phyloP scores from a whole-genome alignment of 2,888 invertebrate species.

The Nomada flava region DNA sequence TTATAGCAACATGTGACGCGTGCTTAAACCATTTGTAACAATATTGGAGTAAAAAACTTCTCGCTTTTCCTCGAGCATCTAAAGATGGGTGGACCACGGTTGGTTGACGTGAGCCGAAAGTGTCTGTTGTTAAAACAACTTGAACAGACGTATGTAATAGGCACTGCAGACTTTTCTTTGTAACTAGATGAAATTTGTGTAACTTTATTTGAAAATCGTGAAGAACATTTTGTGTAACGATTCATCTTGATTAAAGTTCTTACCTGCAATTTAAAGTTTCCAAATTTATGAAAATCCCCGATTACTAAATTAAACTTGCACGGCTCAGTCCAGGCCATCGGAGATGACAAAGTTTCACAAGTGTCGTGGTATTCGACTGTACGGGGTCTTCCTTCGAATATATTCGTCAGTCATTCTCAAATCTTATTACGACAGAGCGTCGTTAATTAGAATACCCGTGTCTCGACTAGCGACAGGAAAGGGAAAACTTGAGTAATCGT shows the following conservation, averaged over 20 bases:
- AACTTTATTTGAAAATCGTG: background rate
- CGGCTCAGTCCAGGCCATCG: background rate
- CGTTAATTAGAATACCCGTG: background rate
- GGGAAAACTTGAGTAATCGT: slow-evolving; percentile 28
- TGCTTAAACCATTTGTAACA: slow-evolving; percentile 14
- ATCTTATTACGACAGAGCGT: slow-evolving; percentile 9
- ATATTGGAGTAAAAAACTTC: slow-evolving; percentile 5
- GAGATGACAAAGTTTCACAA: background rate
- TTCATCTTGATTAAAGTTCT: too few relatives aligned
- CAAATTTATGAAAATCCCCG: background rate
- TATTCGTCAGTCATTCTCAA: slow-evolving; percentile 28
- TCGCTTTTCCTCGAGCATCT: background rate
- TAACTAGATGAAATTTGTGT: too few relatives aligned
- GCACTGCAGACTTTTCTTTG: background rate
- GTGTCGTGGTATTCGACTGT: background rate
- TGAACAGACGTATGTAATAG: background rate
- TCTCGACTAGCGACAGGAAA: background rate
- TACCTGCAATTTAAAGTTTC: background rate
- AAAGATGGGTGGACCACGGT: background rate
- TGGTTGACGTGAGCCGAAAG: slow-evolving; percentile 38
- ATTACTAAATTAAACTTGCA: slow-evolving; percentile 25
- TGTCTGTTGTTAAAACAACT: slow-evolving; percentile 34
- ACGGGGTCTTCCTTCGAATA: background rate
- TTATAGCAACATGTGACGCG: slow-evolving; percentile 18
- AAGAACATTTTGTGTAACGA: background rate